Evolutionary conservation across 2,797 vertebrate genomes (phyloP).

Genomic region (Brachymystax lenok): DNA sequence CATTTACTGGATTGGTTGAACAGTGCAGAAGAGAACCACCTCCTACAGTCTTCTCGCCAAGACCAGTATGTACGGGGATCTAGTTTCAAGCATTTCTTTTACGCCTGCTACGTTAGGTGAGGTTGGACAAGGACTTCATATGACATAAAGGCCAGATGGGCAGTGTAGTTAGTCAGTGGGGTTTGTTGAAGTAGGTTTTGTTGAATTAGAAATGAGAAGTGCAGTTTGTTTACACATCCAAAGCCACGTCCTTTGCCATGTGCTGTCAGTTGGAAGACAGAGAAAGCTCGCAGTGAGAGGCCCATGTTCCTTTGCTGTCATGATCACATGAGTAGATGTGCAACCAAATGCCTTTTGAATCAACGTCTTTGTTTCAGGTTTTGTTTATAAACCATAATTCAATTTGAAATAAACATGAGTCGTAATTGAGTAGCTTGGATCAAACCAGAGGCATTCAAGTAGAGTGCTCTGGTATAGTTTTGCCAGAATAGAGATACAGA

Average conservation of each 20-base stretch:
- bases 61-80: too few relatives aligned
- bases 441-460: not conserved
- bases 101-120: too few relatives aligned
- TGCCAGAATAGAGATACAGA: not conserved
- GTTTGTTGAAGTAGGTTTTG: not conserved
- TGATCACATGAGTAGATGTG: not conserved
- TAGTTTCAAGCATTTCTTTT: too few relatives aligned
- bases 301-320: not conserved
- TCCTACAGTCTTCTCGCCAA: too few relatives aligned
- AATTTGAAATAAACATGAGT: not conserved
- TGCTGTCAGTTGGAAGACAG: not conserved
- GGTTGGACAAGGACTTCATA: not conserved
- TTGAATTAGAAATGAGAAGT: not conserved
- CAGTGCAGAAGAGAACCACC: too few relatives aligned
- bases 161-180: not conserved
- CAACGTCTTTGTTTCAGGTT: not conserved
- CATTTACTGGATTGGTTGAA: too few relatives aligned
- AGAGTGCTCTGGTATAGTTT: not conserved
- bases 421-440: not conserved
- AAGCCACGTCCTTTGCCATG: slow-evolving; percentile 8
- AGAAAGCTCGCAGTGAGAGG: not conserved
- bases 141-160: not conserved
- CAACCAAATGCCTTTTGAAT: not conserved
- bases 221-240: not conserved
- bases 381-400: not conserved